Conservation (phyloP, 2,888 invertebrate genomes). For the Acrocera orbiculus region DNA sequence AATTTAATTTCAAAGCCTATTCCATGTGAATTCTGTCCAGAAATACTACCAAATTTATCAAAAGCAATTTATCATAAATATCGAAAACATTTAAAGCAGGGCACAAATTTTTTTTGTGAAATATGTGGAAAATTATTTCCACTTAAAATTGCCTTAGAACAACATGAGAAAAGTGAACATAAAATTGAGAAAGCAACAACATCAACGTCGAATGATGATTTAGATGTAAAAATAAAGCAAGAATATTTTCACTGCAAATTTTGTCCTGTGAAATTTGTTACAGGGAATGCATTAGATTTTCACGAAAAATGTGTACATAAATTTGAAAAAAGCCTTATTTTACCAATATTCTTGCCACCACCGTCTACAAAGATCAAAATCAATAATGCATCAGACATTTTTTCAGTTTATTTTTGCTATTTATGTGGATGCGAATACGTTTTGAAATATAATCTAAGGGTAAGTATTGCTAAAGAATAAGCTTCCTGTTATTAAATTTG, state of each 20-base stretch:
- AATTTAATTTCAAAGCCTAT: constrained; percentile 24
- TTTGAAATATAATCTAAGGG: constrained; percentile 46
- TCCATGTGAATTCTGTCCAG: constrained; percentile 42
- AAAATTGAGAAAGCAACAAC: not conserved
- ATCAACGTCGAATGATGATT: not conserved
- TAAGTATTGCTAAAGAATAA: constrained; percentile 25
- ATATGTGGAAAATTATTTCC: constrained; percentile 53
- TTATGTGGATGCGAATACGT: constrained; percentile 49
- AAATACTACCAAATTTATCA: constrained; percentile 39
- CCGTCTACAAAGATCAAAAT: constrained; percentile 36
- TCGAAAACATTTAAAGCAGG: constrained; percentile 43
- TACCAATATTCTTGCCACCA: constrained; percentile 34
- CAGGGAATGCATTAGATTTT: constrained; percentile 7
- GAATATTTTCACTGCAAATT: constrained; percentile 2
- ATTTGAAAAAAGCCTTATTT: constrained; percentile 20
- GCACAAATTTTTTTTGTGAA: constrained; percentile 44
- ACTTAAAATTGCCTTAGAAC: constrained; percentile 33
- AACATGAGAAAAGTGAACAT: constrained; percentile 1
- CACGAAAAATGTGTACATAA: constrained; percentile 11
- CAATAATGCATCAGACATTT: constrained; percentile 33
- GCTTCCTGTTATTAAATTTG: too few relatives aligned
- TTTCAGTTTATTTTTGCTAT: constrained; percentile 36
- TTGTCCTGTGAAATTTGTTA: constrained; percentile 9
- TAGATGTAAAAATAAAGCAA: not conserved
- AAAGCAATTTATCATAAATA: constrained; percentile 50